Conservation (phyloP, 2,797 vertebrate species). For the Champsocephalus gunnari region DNA sequence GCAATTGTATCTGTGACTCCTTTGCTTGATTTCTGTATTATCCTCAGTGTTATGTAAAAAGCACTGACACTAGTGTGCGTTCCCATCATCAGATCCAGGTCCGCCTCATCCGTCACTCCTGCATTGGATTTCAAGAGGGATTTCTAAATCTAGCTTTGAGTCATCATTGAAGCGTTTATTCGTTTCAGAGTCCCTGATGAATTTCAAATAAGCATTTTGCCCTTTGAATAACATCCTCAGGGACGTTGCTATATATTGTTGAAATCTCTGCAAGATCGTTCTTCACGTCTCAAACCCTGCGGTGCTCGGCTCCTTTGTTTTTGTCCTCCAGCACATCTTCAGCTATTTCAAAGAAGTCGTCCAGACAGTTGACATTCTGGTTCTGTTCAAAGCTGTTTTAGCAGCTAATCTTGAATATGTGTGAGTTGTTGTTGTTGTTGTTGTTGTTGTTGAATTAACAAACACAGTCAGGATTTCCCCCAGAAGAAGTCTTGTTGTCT, state of each 20-base stretch:
- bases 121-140: slow-evolving; percentile 39
- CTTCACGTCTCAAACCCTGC: slow-evolving; percentile 58
- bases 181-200: slow-evolving; percentile 51
- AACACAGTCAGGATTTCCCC: slow-evolving; percentile 13
- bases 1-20: neutral
- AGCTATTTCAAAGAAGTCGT: slow-evolving; percentile 60
- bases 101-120: slow-evolving; percentile 54
- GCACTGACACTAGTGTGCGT: neutral
- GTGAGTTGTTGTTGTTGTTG: neutral
- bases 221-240: slow-evolving; percentile 78
- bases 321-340: slow-evolving; percentile 30
- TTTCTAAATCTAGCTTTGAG: slow-evolving; percentile 56
- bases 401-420: slow-evolving; percentile 42
- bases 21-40: slow-evolving; percentile 7
- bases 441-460: slow-evolving; percentile 19
- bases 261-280: slow-evolving; percentile 62
- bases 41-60: slow-evolving; percentile 13
- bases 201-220: slow-evolving; percentile 69
- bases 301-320: slow-evolving; percentile 22
- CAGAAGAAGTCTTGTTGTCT: neutral
- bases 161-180: slow-evolving; percentile 65
- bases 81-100: slow-evolving; percentile 8
- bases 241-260: slow-evolving; percentile 64
- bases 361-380: slow-evolving; percentile 42
- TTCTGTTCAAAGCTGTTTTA: slow-evolving; percentile 48